Percentiles rank a stretch among this genome's conserved stretches.
Conservation (phyloP, 2,888 invertebrate genomes). For the Eumacrocentrus americanus region DNA sequence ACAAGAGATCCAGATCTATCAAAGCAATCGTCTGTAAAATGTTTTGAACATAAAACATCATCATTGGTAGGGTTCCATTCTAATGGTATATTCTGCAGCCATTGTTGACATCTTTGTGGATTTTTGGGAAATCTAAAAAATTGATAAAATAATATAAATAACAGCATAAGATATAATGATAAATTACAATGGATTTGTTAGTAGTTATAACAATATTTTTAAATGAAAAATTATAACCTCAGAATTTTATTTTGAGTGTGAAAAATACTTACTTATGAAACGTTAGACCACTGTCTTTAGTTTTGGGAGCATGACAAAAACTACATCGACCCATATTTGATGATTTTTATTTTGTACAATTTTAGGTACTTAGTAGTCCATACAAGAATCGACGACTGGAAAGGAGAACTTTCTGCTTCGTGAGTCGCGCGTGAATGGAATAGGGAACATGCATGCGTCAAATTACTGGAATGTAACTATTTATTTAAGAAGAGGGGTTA, state of each 20-base stretch:
- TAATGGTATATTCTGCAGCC: slow-evolving; percentile 2
- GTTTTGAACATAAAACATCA: background rate
- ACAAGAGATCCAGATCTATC: background rate
- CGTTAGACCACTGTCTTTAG: background rate
- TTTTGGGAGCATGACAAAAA: background rate
- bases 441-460: too few relatives aligned
- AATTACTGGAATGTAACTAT: too few relatives aligned
- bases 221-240: background rate
- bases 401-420: too few relatives aligned
- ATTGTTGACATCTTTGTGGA: background rate
- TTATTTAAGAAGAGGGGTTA: too few relatives aligned
- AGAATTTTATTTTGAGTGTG: background rate
- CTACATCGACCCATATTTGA: slow-evolving; percentile 8
- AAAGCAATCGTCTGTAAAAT: background rate
- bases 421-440: too few relatives aligned
- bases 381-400: too few relatives aligned
- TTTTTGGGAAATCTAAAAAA: slow-evolving; percentile 3
- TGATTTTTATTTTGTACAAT: too few relatives aligned
- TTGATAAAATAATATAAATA: background rate
- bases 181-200: background rate
- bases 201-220: background rate
- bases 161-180: background rate
- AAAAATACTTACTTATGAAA: slow-evolving; percentile 5
- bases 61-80: background rate
- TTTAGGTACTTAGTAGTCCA: too few relatives aligned